phyloP scores from a whole-genome alignment of 2,888 invertebrate genomes.

The Altica lythri region DNA sequence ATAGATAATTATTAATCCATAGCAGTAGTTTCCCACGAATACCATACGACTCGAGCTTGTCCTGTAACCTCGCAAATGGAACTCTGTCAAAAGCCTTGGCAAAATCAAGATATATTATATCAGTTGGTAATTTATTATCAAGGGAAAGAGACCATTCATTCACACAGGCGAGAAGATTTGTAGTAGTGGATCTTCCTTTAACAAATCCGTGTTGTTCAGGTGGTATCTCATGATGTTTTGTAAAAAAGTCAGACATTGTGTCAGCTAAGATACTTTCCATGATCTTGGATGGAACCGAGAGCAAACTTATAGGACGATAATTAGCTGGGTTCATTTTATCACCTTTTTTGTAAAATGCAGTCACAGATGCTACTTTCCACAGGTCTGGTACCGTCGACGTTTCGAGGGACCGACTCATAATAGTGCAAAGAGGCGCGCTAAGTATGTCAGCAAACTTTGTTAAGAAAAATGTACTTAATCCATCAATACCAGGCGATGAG shows the following conservation, averaged over 20 bases:
- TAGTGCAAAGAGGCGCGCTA: background rate
- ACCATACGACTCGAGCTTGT: slow-evolving; percentile 9
- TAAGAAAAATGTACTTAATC: slow-evolving; percentile 4
- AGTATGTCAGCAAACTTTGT: background rate
- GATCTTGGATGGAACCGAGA: background rate
- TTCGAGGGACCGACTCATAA: background rate
- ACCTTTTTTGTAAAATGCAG: slow-evolving; percentile 6
- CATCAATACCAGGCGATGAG: slow-evolving; percentile 2
- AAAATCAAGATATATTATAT: slow-evolving; percentile 11
- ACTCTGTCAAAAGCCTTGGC: slow-evolving; percentile 18
- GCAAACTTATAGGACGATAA: slow-evolving; percentile 8
- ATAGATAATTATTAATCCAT: slow-evolving; percentile 15
- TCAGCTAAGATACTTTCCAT: slow-evolving; percentile 5
- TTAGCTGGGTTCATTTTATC: background rate
- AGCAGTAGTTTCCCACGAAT: slow-evolving; percentile 3
- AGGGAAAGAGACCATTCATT: slow-evolving; percentile 9
- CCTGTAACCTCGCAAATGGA: background rate
- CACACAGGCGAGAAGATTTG: slow-evolving; percentile 9
- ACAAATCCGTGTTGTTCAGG: slow-evolving; percentile 12
- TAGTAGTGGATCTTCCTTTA: slow-evolving; percentile 11
- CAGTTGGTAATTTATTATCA: slow-evolving; percentile 1
- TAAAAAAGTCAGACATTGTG: background rate
- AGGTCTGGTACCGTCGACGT: slow-evolving; percentile 1
- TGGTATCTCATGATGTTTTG: slow-evolving; percentile 3
- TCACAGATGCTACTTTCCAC: slow-evolving; percentile 6